A percentile compares a stretch with the other conserved stretches of the same genome.
Evolutionary conservation across 2,888 invertebrate genomes (phyloP).

Genomic region (Caenorhabditis panamensis): DNA sequence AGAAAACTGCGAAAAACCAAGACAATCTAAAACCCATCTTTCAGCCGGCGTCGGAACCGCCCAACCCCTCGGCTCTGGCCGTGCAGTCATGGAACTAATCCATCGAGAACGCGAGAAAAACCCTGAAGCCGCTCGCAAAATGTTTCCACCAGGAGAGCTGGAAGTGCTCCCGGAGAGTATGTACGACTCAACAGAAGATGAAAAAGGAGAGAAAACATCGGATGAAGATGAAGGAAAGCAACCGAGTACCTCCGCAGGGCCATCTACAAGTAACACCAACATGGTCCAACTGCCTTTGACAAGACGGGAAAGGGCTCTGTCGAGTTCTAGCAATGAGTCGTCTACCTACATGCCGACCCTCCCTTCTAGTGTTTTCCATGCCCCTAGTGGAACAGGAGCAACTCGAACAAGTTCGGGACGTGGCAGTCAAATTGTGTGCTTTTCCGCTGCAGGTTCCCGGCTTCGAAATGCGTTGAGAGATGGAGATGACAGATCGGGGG

Average conservation of each 20-base stretch:
- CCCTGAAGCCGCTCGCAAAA: slow-evolving; percentile 27
- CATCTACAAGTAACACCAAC: slow-evolving; percentile 14
- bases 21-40: no score
- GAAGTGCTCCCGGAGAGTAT: slow-evolving; percentile 62
- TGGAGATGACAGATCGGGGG: slow-evolving; percentile 37
- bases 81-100: slow-evolving; percentile 67
- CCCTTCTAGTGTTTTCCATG: slow-evolving; percentile 70
- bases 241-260: slow-evolving; percentile 17
- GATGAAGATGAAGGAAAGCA: slow-evolving; percentile 34
- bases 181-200: slow-evolving; percentile 67
- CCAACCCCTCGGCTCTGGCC: slow-evolving; percentile 75
- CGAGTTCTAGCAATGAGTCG: slow-evolving; percentile 66
- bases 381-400: slow-evolving; percentile 59
- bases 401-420: slow-evolving; percentile 41
- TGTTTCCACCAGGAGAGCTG: slow-evolving; percentile 52
- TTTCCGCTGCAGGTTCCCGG: slow-evolving; percentile 40
- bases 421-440: slow-evolving; percentile 52
- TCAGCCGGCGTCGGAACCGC: slow-evolving; percentile 75
- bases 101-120: slow-evolving; percentile 52
- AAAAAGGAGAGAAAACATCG: slow-evolving; percentile 51
- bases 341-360: slow-evolving; percentile 72
- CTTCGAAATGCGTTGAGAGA: slow-evolving; percentile 37
- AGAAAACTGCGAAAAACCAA: no score
- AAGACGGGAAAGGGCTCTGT: slow-evolving; percentile 65
- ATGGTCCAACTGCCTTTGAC: slow-evolving; percentile 31